Conservation (phyloP, 2,113 vertebrate genomes). For the Phoenicopterus ruber region DNA sequence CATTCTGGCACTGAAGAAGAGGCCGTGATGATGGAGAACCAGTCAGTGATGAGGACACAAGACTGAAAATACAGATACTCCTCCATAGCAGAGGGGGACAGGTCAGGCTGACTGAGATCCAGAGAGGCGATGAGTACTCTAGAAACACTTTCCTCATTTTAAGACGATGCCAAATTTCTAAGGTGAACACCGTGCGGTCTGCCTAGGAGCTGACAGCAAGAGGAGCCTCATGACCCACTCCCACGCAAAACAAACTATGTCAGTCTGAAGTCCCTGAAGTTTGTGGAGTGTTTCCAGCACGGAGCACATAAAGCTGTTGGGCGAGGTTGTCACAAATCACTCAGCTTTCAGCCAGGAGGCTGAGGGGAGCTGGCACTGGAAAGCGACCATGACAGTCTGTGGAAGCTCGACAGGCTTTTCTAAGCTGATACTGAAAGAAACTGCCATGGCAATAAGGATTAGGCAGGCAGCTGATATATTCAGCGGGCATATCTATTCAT, state of each 20-base stretch:
- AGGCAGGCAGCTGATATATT: neutral
- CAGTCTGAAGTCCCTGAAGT: neutral
- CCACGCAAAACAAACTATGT: neutral
- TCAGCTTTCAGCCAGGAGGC: neutral
- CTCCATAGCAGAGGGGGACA: neutral
- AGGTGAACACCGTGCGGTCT: accelerated
- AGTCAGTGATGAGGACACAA: neutral
- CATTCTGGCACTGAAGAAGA: neutral
- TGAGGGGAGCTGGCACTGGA: neutral
- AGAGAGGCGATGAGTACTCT: neutral
- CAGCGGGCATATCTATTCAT: neutral
- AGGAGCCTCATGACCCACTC: neutral
- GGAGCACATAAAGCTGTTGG: neutral
- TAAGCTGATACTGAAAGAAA: neutral
- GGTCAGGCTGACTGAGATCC: neutral
- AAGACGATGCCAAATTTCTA: neutral
- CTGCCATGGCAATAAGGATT: neutral
- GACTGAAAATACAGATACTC: neutral
- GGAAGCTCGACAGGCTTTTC: neutral
- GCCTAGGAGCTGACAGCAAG: neutral
- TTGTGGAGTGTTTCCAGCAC: neutral
- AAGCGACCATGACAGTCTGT: neutral
- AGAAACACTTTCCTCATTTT: neutral
- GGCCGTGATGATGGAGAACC: neutral
- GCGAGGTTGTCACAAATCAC: neutral